Evolutionary conservation across 2,888 invertebrate genomes (phyloP), one percentile per base, ranked within the genome.

Genomic region (Prosopocoilus inquinatus): DNA sequence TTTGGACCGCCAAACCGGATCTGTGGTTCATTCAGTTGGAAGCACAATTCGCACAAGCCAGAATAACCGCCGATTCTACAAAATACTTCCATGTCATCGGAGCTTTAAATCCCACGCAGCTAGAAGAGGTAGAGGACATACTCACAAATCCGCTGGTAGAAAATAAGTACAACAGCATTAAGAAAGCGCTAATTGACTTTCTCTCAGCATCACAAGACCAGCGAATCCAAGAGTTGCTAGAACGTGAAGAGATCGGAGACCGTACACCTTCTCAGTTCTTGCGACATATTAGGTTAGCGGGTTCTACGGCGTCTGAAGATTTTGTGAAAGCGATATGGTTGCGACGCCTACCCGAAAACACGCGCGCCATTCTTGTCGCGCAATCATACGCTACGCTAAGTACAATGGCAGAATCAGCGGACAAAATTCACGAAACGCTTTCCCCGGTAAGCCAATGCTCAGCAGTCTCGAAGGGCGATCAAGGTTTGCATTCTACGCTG

Each of bases 1-100:
- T 69, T 43, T 63, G 65, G 58, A 53, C 64, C 1, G 58, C 61
- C 0, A 61, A 64, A 3, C 65, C 68, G 0, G 66, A 64, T 13
- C 45, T 71, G 36, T 72, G 68, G 69, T 68, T 71, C 33, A 64
- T 67, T 0, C 63, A 67, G 28, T 39, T 68, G 2, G 68, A 71
- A 33, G 60, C 64, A 0, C 66, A 66, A 41, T 71, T 71, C 50
- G 47, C 38, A 0, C 47, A 62, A 2, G 48, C 62, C 1, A 55
- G 60, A 2, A 64, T 70, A 3, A 59, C 45, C 0, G 16, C 47
- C 1, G 69, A 70, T 20, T 7, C 13, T 0, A 61, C 63, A 0
- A 71, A 66, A 38, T 69, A 65, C 35, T 53, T 63, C 2, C 61
- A 60, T n/a, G 61, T 68, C 0, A 55, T 66, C 0, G 59, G 62